phyloP scores from a whole-genome alignment of 2,888 invertebrate genomes.

The Temnothorax rugatulus region DNA sequence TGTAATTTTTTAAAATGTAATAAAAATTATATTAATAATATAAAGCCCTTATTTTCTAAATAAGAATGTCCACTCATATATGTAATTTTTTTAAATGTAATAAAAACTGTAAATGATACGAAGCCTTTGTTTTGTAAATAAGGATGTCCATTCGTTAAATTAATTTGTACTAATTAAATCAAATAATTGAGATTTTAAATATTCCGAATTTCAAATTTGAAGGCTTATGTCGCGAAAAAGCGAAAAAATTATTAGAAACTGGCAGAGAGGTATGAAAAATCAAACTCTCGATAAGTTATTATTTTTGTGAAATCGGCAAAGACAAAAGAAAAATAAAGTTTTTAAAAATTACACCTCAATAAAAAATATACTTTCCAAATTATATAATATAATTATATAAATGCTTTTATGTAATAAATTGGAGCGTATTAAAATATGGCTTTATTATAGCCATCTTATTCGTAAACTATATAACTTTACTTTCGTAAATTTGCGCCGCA shows the following conservation, averaged over 20 bases:
- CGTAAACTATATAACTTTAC: background rate
- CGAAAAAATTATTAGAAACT: background rate
- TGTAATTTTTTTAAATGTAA: background rate
- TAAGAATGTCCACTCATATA: background rate
- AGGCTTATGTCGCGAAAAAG: background rate
- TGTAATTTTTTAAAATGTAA: background rate
- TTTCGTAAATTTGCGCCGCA: conserved; percentile 13
- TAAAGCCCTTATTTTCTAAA: background rate
- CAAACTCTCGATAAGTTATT: background rate
- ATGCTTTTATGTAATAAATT: background rate
- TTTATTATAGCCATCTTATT: conserved; percentile 11
- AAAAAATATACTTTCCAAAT: background rate
- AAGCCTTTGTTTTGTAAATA: background rate
- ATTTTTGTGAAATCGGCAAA: background rate
- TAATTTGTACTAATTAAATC: background rate
- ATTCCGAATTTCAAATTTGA: background rate
- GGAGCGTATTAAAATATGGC: background rate
- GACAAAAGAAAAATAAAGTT: background rate
- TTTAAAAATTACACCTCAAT: background rate
- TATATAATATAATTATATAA: background rate
- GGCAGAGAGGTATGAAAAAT: background rate
- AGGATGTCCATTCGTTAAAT: background rate
- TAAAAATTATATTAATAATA: background rate
- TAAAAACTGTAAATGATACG: background rate
- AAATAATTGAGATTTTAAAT: background rate